phyloP scores from a whole-genome alignment of 2,113 vertebrate genomes.

The Ctenomys sociabilis region DNA sequence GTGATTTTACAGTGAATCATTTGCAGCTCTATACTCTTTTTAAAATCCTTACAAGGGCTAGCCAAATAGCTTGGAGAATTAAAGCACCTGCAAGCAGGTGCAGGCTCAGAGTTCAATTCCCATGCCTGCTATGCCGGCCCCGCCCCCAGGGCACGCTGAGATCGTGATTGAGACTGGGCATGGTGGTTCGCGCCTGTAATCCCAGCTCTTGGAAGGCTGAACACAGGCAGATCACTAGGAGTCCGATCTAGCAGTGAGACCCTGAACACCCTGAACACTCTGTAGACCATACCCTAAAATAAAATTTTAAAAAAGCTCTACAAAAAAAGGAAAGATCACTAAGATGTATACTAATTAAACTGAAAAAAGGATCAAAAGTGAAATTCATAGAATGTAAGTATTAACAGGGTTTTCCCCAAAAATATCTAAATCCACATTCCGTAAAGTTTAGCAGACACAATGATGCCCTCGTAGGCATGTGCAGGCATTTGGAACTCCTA shows the following conservation, averaged over 20 bases:
- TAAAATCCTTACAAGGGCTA: not conserved
- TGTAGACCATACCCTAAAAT: too few species aligned
- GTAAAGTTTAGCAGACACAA: not conserved
- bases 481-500: not conserved
- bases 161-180: too few species aligned
- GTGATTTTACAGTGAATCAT: not conserved
- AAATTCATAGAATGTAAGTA: not conserved
- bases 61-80: too few species aligned
- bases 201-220: too few species aligned
- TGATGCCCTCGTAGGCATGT: not conserved
- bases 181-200: too few species aligned
- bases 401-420: not conserved
- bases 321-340: not conserved
- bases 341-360: not conserved
- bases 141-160: too few species aligned
- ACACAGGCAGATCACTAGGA: too few species aligned
- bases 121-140: too few species aligned
- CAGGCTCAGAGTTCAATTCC: too few species aligned
- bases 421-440: not conserved
- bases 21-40: not conserved
- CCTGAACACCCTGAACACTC: too few species aligned
- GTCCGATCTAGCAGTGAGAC: too few species aligned
- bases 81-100: too few species aligned
- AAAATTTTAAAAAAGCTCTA: not conserved
- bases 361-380: not conserved